These are phyloP conservation scores for Rhizomys pruinosus DNA, from an alignment of 2,113 vertebrate species.

Conservation along the genomic window DNA sequence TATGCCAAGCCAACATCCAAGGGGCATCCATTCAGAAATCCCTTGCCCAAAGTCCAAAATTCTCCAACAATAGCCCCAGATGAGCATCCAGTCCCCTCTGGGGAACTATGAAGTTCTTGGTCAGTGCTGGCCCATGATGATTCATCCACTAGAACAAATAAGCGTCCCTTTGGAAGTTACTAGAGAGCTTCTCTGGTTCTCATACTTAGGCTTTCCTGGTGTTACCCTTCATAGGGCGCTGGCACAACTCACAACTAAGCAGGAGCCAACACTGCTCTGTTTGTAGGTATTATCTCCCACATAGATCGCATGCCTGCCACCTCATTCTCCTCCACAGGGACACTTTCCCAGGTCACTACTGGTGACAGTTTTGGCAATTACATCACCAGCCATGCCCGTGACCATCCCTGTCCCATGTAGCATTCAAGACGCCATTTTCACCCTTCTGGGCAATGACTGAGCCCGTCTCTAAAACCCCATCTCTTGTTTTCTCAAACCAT, in stretches of 20 bases:
- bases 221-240: not conserved
- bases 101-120: not conserved
- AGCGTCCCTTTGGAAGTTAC: not conserved
- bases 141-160: not conserved
- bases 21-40: not conserved
- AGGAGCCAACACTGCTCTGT: too few relatives aligned
- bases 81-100: not conserved
- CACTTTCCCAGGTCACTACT: not conserved
- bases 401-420: not conserved
- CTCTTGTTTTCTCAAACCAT: not conserved
- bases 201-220: too few relatives aligned
- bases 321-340: not conserved
- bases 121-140: not conserved
- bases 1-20: not conserved
- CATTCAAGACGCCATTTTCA: not conserved
- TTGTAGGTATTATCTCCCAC: not conserved
- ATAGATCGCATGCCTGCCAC: not conserved
- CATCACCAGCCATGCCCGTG: not conserved
- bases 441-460: not conserved
- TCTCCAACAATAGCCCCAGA: not conserved
- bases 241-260: too few relatives aligned
- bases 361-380: not conserved
- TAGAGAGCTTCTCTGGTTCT: not conserved
- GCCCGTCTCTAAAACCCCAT: not conserved
- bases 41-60: not conserved